Base-by-base conservation (phyloP, 1,140 invertebrate species). In the Oppia nitens region DNA sequence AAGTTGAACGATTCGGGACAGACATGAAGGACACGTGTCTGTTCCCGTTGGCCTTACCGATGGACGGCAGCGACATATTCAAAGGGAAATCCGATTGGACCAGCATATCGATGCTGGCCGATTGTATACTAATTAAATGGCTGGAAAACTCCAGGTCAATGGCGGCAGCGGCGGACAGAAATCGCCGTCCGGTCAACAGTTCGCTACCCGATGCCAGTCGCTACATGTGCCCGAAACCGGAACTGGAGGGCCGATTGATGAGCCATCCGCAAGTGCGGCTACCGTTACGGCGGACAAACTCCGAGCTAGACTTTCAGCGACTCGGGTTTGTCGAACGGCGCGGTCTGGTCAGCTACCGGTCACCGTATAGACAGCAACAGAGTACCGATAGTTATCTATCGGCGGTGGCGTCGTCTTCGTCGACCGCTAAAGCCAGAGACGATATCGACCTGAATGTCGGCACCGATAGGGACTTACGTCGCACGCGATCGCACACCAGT, bases 1-100 rank as follows among this genome's bases (percentile, higher is more conserved):
- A n/a, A 27, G 25, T 57, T n/a, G 56, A 57, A 40, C 40, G 56
- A 20, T 57, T 57, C 32, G 56, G 56, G 17, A 25, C 3, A 32
- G 56, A 57, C 25, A 3, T 57, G 14, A 3, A 26, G 17, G 56
- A 57, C 32, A 27, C 47, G 40, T 57, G 56, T 50, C 56, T 57
- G 1, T 57, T 57, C 28, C 56, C 56, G 25, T 23, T 57, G 4
- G 56, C 56, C 4, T 45, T 57, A 20, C 56, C 56, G 12, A 57
- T 57, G 56, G 56, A 57, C 25, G 56, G 56, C 6, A 57, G 56
- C 48, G 56, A 57, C 25, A 49, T 57, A 14, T 57, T 48, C 47
- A 48, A 52, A 21, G 56, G 56, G n/a, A n/a, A 6, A 12, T 50
- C 47, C 20, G 50, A 45, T 27, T 57, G 56, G 56, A 47, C 48